These are phyloP conservation scores for Microplitis demolitor DNA, from an alignment of 1,140 invertebrate genomes.

Conservation along the genomic window DNA sequence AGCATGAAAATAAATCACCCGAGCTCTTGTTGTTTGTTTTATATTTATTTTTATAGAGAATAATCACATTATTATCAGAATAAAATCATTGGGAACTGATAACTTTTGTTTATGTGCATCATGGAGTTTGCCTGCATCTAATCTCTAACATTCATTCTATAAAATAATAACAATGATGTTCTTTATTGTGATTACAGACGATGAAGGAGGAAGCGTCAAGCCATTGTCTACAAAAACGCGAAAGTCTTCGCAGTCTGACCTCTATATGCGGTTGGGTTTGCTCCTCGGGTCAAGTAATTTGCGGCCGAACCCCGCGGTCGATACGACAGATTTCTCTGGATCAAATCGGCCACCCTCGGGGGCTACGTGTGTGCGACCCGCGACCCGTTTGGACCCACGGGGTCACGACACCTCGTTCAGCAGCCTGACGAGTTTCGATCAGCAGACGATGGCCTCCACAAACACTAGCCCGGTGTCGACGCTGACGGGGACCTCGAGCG, in stretches of 20 bases:
- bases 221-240: constrained; percentile 63
- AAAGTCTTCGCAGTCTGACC: constrained; percentile 70
- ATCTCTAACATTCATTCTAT: too few species aligned
- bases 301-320: constrained; percentile 32
- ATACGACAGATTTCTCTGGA: constrained; percentile 32
- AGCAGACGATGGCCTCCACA: constrained; percentile 71
- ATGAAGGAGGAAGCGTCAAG: constrained; percentile 72
- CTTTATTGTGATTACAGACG: constrained; percentile 63
- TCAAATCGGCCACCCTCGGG: neutral
- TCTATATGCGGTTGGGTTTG: constrained; percentile 85
- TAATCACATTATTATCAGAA: neutral
- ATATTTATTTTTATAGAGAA: too few species aligned
- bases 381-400: constrained; percentile 54
- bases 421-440: constrained; percentile 78
- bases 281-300: constrained; percentile 67
- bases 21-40: too few species aligned
- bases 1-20: neutral
- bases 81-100: too few species aligned
- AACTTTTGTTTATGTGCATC: constrained; percentile 11
- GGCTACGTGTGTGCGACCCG: constrained; percentile 42
- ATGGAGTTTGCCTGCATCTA: neutral
- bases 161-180: neutral
- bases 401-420: constrained; percentile 66
- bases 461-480: constrained; percentile 89
- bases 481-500: constrained; percentile 76